Evolutionary conservation across 2,888 invertebrate genomes (phyloP), one percentile per base, ranked within the genome.

Genomic region (Sericinus montela): DNA sequence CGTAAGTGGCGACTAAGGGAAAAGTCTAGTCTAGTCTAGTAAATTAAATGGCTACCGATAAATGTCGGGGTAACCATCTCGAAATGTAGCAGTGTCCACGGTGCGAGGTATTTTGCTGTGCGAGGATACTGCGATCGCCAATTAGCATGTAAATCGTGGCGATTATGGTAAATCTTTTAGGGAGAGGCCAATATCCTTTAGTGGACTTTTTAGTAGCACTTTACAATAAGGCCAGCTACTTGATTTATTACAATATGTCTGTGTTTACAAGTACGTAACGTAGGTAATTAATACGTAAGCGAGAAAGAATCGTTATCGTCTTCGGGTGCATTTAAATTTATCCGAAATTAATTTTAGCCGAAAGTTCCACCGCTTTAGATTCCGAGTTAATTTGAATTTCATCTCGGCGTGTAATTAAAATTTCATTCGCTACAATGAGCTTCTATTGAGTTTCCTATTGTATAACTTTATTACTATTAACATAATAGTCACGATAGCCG

Each of bases 351-450:
- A 67, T 63, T 63, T 60, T 57, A 60, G 59, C 53, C 52, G 56
- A 57, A 63, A 60, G 59, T 62, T 57, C 55, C 59, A n/a, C 25
- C 53, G 68, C 64, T 65, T 67, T 61, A 63, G 59, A 55, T 56
- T 55, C 60, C 42, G 50, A 57, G 65, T 65, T 65, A 64, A 72
- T 70, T 72, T 72, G 65, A 74, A 73, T 72, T 69, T 66, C 65
- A 67, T 68, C 64, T 69, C 69, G 62, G 60, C 58, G 59, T 60
- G 56, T 69, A 69, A 73, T 74, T 72, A 71, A 69, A 69, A 57
- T 62, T 57, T 53, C 55, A 54, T 54, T 53, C 61, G 58, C 53
- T 47, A 56, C 63, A 62, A 60, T 60, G 60, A 59, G 55, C 60
- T 60, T 57, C 54, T 52, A 64, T 48, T 56, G 60, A 53, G 55